Evolutionary conservation across 2,888 invertebrate genomes (phyloP), one percentile per base, ranked within the genome.

Genomic region (Megastigmus dorsalis): DNA sequence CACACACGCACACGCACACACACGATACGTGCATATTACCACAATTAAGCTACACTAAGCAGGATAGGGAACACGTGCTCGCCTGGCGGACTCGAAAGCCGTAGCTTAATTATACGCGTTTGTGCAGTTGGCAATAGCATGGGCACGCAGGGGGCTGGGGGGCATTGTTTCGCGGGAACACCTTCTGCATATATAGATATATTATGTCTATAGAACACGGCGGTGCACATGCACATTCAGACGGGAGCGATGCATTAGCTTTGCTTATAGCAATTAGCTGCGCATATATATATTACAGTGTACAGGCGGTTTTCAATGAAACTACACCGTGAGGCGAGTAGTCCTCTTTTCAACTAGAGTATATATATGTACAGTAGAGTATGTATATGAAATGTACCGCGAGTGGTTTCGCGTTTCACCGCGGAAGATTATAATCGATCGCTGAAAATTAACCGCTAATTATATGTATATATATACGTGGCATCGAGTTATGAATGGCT

Each of bases 251-350:
- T 70, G 75, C 75, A 77, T 77, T 75, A 77, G 75, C 76, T 78
- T 79, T 78, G 78, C 48, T 75, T 79, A n/a, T n/a, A 76, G 74
- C 77, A 79, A 79, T 79, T 76, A 76, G 79, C 59, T 71, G n/a
- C n/a, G n/a, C n/a, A n/a, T n/a, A n/a, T n/a, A n/a, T n/a, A n/a
- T n/a, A n/a, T n/a, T n/a, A n/a, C n/a, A n/a, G n/a, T n/a, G n/a
- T n/a, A n/a, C n/a, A n/a, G n/a, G n/a, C n/a, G n/a, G n/a, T n/a
- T n/a, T n/a, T n/a, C n/a, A n/a, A n/a, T n/a, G n/a, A n/a, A n/a
- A n/a, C n/a, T n/a, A n/a, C n/a, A n/a, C n/a, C n/a, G n/a, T n/a
- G n/a, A n/a, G n/a, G n/a, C n/a, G n/a, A n/a, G n/a, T n/a, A n/a
- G n/a, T n/a, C n/a, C n/a, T n/a, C n/a, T n/a, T n/a, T n/a, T n/a